Percentiles rank a stretch among this genome's conserved stretches.
phyloP scores from a whole-genome alignment of 2,113 vertebrate genomes.

The Lasiurus borealis region DNA sequence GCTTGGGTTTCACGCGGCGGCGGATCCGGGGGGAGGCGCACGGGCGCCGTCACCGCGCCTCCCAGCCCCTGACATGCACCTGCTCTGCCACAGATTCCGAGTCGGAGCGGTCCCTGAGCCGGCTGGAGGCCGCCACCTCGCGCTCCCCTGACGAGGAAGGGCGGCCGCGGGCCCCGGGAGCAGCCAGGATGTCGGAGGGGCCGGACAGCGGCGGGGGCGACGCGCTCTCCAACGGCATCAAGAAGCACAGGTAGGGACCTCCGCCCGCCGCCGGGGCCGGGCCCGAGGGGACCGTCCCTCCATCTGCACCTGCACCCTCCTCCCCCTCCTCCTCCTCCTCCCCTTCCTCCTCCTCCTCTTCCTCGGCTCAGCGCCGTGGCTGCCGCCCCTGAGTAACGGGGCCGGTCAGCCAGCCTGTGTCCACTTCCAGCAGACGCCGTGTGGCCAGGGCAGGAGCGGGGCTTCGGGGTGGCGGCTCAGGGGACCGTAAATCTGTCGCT shows the following conservation, averaged over 20 bases:
- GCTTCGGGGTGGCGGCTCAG: too few species aligned
- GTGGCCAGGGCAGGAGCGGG: too few species aligned
- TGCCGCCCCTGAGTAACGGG: too few species aligned
- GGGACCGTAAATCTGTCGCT: too few species aligned
- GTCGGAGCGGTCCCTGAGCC: constrained; percentile 94
- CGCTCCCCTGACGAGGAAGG: constrained; percentile 89
- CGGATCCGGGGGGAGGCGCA: constrained; percentile 73
- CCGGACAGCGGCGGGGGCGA: constrained; percentile 90
- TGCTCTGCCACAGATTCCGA: constrained; percentile 92
- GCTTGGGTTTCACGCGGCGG: constrained; percentile 89
- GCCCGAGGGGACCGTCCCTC: too few species aligned
- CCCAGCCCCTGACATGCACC: constrained; percentile 82
- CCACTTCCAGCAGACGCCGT: too few species aligned
- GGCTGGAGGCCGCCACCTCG: constrained; percentile 92
- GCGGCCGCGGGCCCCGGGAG: constrained; percentile 86
- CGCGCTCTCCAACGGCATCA: constrained; percentile 92
- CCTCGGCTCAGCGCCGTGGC: too few species aligned
- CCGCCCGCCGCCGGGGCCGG: too few species aligned
- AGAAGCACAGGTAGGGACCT: constrained; percentile 92
- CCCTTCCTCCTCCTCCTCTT: too few species aligned
- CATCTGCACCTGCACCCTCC: too few species aligned
- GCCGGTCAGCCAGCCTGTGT: too few species aligned
- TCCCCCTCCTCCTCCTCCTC: too few species aligned
- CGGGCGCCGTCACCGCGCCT: constrained; percentile 83
- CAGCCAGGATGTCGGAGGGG: constrained; percentile 89